A percentile compares a stretch with the other conserved stretches of the same genome.
Conservation (phyloP, 2,797 vertebrate genomes). For the Sphenopsis melanotis region DNA sequence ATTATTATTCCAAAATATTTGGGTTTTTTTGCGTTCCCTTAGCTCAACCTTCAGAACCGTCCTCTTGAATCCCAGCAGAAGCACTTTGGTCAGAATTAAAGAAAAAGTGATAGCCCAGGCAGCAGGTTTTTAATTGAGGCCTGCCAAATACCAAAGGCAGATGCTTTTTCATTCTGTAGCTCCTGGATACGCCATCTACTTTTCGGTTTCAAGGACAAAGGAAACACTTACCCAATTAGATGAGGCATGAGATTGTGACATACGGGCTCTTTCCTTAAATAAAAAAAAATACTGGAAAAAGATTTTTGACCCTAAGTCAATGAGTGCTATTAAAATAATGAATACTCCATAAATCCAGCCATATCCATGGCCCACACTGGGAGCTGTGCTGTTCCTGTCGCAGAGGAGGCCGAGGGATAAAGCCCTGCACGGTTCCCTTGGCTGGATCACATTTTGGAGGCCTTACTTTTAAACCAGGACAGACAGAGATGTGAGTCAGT, state of each 20-base stretch:
- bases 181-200: constrained; percentile 47
- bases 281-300: constrained; percentile 52
- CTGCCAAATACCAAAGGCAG: constrained; percentile 67
- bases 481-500: background rate
- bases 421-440: background rate
- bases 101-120: constrained; percentile 33
- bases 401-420: background rate
- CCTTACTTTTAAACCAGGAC: background rate
- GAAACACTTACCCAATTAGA: constrained; percentile 72
- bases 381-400: background rate
- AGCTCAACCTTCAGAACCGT: background rate
- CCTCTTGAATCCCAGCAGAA: background rate
- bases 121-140: constrained; percentile 55
- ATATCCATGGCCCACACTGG: background rate
- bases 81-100: background rate
- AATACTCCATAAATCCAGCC: constrained; percentile 44
- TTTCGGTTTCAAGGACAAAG: constrained; percentile 71
- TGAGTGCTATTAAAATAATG: constrained; percentile 69
- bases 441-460: background rate
- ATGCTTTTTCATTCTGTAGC: constrained; percentile 58
- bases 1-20: background rate
- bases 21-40: background rate
- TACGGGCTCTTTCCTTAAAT: constrained; percentile 52
- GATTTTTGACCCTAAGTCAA: constrained; percentile 65
- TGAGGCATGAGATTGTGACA: constrained; percentile 63